Conservation (phyloP, 2,113 vertebrate genomes). For the Laticauda laticaudata region DNA sequence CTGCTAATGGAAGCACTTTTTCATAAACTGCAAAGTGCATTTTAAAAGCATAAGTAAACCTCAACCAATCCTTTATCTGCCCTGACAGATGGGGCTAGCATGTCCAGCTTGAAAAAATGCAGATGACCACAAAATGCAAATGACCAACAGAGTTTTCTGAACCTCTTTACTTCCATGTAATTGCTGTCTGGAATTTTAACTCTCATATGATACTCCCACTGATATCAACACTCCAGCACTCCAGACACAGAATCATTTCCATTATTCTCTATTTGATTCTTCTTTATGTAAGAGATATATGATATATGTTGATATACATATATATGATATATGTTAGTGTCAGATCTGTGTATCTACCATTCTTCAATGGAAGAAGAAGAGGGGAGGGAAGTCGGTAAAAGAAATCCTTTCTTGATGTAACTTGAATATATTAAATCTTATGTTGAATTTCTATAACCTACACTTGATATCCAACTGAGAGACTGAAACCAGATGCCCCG, state of each 20-base stretch:
- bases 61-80: neutral
- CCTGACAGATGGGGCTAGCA: neutral
- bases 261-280: neutral
- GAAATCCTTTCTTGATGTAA: too few relatives aligned
- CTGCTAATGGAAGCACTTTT: neutral
- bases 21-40: neutral
- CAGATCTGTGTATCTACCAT: too few relatives aligned
- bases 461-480: too few relatives aligned
- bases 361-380: too few relatives aligned
- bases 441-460: too few relatives aligned
- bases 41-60: slow-evolving; percentile 4
- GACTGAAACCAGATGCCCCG: too few relatives aligned
- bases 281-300: neutral
- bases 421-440: too few relatives aligned
- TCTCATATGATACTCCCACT: neutral
- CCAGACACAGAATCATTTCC: neutral
- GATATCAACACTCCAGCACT: neutral
- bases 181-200: neutral
- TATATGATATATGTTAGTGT: neutral
- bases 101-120: neutral
- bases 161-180: neutral
- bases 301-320: too few relatives aligned
- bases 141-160: neutral
- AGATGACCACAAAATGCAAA: neutral
- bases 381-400: too few relatives aligned